Conservation (phyloP, 2,888 invertebrate genomes). For the Prostheceraeus crozeri region DNA sequence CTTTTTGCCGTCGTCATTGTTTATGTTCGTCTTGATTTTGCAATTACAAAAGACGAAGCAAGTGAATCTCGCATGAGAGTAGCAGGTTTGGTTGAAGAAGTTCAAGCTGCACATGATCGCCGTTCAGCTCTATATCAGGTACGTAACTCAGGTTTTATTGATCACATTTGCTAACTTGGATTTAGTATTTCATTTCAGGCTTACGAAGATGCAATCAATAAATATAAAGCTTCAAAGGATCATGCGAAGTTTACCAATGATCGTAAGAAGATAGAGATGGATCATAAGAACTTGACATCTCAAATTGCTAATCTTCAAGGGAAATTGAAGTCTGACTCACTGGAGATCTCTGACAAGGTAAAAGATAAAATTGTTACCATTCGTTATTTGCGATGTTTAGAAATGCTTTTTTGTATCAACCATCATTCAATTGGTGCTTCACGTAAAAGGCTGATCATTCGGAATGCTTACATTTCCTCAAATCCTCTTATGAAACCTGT, state of each 20-base stretch:
- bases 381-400: too few relatives aligned
- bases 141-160: too few relatives aligned
- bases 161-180: too few relatives aligned
- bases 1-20: conserved; percentile 83
- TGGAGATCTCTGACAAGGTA: conserved; percentile 63
- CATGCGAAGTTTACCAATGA: conserved; percentile 54
- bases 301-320: conserved; percentile 60
- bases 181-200: too few relatives aligned
- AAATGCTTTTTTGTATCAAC: conserved; percentile 20
- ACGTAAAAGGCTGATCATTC: too few relatives aligned
- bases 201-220: conserved; percentile 63
- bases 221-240: conserved; percentile 63
- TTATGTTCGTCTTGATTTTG: conserved; percentile 89
- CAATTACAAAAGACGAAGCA: conserved; percentile 65
- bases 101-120: conserved; percentile 62
- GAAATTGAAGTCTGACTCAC: conserved; percentile 62
- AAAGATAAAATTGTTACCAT: conserved; percentile 42
- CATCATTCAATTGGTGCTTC: too few relatives aligned
- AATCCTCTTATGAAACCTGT: too few relatives aligned
- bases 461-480: too few relatives aligned
- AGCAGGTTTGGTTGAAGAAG: conserved; percentile 60
- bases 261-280: conserved; percentile 62
- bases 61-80: conserved; percentile 60
- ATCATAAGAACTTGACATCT: conserved; percentile 62
- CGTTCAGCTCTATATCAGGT: conserved; percentile 63